A percentile compares a stretch with the other conserved stretches of the same genome.
phyloP scores from a whole-genome alignment of 1,140 invertebrate species.

The Microplitis mediator region DNA sequence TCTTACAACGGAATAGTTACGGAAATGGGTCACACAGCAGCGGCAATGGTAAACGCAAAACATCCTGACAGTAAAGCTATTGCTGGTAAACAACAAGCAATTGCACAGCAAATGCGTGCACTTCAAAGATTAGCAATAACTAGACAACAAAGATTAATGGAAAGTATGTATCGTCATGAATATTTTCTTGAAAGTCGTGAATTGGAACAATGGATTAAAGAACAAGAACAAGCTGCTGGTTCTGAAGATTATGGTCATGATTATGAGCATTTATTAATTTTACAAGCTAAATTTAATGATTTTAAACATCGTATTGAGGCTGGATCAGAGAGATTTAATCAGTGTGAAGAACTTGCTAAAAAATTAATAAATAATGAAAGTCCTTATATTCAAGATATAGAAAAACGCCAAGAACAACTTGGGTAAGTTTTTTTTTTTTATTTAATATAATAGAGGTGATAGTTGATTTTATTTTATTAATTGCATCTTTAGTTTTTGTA shows the following conservation, averaged over 20 bases:
- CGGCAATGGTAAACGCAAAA: constrained; percentile 75
- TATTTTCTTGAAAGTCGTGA: constrained; percentile 91
- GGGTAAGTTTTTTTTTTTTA: constrained; percentile 69
- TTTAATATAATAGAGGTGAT: not conserved
- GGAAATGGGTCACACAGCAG: constrained; percentile 88
- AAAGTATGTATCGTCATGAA: constrained; percentile 90
- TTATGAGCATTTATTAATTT: constrained; percentile 89
- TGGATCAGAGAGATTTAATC: constrained; percentile 89
- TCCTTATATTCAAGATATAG: constrained; percentile 86
- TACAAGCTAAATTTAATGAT: constrained; percentile 95
- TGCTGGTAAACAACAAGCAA: constrained; percentile 75
- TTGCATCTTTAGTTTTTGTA: constrained; percentile 6
- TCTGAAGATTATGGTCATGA: constrained; percentile 97
- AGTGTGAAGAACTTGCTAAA: constrained; percentile 89
- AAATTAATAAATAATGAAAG: constrained; percentile 88
- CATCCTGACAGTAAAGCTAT: constrained; percentile 84
- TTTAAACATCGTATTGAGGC: constrained; percentile 90
- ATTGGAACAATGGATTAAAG: constrained; percentile 92
- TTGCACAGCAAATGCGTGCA: constrained; percentile 79
- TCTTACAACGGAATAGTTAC: constrained; percentile 90
- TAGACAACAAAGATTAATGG: constrained; percentile 84
- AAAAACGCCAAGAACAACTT: constrained; percentile 84
- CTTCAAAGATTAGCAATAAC: constrained; percentile 81
- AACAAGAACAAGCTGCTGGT: constrained; percentile 87
- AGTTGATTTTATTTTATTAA: not conserved